Evolutionary conservation across 2,888 invertebrate species (phyloP).

Genomic region (Heliconius erato): DNA sequence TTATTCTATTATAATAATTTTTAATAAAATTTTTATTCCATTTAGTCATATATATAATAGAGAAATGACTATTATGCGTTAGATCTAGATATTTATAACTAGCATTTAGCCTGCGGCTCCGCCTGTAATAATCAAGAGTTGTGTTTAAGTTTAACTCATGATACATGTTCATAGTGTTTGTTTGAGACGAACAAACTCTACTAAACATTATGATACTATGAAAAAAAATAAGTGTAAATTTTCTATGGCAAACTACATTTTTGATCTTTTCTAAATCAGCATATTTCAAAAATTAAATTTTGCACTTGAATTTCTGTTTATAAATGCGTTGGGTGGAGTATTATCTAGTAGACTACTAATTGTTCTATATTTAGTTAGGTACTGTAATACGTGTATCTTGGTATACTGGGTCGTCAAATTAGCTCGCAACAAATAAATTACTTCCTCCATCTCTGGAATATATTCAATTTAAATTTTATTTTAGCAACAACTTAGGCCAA

Average conservation of each 20-base stretch:
- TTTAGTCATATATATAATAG: background rate
- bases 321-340: background rate
- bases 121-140: too few species aligned
- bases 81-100: background rate
- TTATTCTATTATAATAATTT: too few species aligned
- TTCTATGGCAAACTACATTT: too few species aligned
- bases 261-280: too few species aligned
- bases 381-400: background rate
- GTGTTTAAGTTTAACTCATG: background rate
- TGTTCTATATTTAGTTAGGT: background rate
- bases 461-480: slow-evolving; percentile 25
- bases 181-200: background rate
- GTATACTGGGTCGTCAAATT: background rate
- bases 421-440: background rate
- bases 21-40: too few species aligned
- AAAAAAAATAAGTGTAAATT: too few species aligned
- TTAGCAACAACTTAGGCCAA: slow-evolving; percentile 61
- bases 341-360: background rate
- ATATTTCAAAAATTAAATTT: background rate
- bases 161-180: background rate
- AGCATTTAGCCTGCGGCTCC: background rate
- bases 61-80: background rate
- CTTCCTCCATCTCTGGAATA: background rate
- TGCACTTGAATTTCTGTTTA: background rate
- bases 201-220: too few species aligned